phyloP scores from a whole-genome alignment of 2,888 invertebrate genomes.

The Synanthedon myopaeformis region DNA sequence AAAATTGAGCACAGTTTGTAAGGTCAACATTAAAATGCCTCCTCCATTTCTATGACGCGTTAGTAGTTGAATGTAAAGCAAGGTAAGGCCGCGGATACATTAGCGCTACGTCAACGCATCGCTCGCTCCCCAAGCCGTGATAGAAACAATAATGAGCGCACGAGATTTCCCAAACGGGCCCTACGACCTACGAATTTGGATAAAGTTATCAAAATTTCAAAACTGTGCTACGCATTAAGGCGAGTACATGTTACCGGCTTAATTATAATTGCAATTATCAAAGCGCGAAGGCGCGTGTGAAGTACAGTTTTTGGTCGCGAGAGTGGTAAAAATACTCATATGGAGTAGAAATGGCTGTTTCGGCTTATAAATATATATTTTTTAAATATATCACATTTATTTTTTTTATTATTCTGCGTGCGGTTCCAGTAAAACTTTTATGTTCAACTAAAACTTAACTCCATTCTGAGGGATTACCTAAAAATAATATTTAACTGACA shows the following conservation, averaged over 20 bases:
- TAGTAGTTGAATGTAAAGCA: conserved; percentile 9
- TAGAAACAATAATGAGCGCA: conserved; percentile 54
- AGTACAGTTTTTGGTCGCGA: too few relatives aligned
- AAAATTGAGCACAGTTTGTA: too few relatives aligned
- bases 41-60: neutral
- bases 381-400: too few relatives aligned
- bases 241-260: conserved; percentile 22
- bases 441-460: too few relatives aligned
- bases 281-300: too few relatives aligned
- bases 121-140: conserved; percentile 33
- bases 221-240: conserved; percentile 61
- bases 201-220: conserved; percentile 70
- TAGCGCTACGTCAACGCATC: conserved; percentile 50
- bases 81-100: conserved; percentile 48
- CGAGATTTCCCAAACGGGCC: conserved; percentile 65
- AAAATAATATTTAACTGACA: too few relatives aligned
- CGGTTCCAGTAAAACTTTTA: too few relatives aligned
- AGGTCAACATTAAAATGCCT: neutral
- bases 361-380: too few relatives aligned
- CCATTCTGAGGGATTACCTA: too few relatives aligned
- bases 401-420: too few relatives aligned
- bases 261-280: conserved; percentile 24
- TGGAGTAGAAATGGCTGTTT: too few relatives aligned
- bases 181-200: conserved; percentile 60
- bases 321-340: too few relatives aligned